Evolutionary conservation across 2,797 vertebrate genomes (phyloP).

Genomic region (Tapera naevia): DNA sequence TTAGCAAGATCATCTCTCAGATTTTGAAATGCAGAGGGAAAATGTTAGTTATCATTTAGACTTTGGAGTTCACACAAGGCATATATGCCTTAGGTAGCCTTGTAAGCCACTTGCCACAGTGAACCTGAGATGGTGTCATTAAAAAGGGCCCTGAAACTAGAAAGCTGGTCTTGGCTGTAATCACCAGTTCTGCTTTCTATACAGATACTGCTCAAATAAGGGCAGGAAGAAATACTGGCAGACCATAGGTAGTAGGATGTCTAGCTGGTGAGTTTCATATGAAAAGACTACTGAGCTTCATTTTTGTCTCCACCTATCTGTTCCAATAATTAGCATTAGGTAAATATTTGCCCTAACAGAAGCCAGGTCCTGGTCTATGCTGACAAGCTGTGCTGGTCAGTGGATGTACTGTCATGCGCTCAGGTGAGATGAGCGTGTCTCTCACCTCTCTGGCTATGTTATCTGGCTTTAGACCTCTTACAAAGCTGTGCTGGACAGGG

Average conservation of each 20-base stretch:
- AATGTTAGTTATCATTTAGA: not conserved
- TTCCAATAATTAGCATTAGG: not conserved
- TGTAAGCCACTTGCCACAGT: not conserved
- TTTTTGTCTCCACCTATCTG: not conserved
- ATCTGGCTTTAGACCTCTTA: not conserved
- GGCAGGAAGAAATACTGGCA: not conserved
- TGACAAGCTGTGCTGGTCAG: not conserved
- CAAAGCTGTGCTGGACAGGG: not conserved
- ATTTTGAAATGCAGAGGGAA: not conserved
- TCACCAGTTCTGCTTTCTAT: not conserved
- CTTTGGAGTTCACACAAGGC: not conserved
- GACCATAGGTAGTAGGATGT: not conserved
- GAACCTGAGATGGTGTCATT: not conserved
- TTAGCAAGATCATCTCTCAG: not conserved
- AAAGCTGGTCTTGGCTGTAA: not conserved
- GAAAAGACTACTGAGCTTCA: not conserved
- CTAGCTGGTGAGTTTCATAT: not conserved
- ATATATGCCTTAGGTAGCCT: not conserved
- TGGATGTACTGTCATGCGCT: not conserved
- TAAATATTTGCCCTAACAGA: not conserved
- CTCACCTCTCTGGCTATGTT: not conserved
- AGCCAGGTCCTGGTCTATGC: not conserved
- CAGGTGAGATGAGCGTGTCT: not conserved
- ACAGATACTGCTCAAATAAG: not conserved
- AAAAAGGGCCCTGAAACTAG: not conserved